These are phyloP conservation scores for Trachops cirrhosus DNA, from an alignment of 2,797 vertebrate species.

Conservation along the genomic window DNA sequence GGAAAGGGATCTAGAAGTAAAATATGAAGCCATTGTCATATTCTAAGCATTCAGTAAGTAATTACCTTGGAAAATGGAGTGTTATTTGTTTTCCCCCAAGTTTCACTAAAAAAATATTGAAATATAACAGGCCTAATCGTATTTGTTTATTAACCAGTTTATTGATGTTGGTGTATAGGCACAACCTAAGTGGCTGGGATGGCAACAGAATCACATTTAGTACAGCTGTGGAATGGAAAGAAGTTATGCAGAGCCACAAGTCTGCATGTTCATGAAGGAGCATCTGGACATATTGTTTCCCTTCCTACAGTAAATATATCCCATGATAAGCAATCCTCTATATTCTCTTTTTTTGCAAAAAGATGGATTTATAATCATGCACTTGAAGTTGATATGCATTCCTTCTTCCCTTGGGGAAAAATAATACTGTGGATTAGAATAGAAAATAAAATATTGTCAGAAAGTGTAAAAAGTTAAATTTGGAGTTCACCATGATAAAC, in stretches of 20 bases:
- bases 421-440: not conserved
- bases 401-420: not conserved
- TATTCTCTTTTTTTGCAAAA: not conserved
- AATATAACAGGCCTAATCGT: not conserved
- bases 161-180: not conserved
- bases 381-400: not conserved
- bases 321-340: not conserved
- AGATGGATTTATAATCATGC: not conserved
- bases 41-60: not conserved
- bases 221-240: not conserved
- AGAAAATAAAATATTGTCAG: not conserved
- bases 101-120: not conserved
- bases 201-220: not conserved
- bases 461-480: slow-evolving; percentile 1
- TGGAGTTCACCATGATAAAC: not conserved
- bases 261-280: not conserved
- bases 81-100: not conserved
- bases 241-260: not conserved
- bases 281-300: not conserved
- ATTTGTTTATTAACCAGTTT: not conserved
- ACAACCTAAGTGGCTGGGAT: not conserved
- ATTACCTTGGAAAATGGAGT: not conserved
- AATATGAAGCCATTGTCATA: not conserved
- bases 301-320: not conserved
- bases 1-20: not conserved